Base-by-base conservation (phyloP, 1,140 invertebrate species). In the Drosophila nasuta region DNA sequence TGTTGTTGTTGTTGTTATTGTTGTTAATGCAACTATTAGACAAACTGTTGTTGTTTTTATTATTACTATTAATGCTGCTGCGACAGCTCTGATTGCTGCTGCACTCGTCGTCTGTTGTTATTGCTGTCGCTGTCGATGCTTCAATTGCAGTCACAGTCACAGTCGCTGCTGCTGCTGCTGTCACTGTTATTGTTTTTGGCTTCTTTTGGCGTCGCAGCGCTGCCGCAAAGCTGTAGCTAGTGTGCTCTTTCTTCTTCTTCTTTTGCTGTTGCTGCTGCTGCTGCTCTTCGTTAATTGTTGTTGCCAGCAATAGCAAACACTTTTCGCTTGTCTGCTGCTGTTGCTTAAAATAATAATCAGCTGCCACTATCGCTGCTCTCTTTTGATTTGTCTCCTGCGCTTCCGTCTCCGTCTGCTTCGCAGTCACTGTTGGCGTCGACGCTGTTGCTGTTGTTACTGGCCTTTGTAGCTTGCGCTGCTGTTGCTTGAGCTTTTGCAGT, bases 21-120 rank as follows among this genome's bases (percentile, higher is more conserved):
- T 88, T 80, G 85, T 71, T 85, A 85, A 83, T 75, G 85, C 77
- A 82, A 77, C 76, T 87, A 79, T 87, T 88, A 74, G 77, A 88
- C 80, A 88, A 80, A 64, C 77, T 89, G 67, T 75, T 54, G 75
- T 38, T 79, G 60, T 71, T 66, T 56, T 67, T 63, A 66, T 52
- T 64, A 45, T 13, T 72, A 73, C 80, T 80, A 81, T 68, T 89
- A 89, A 83, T 83, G 43, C 62, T 77, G 77, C 67, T 72, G 66
- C 74, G 57, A 56, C 68, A 69, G 62, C 72, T 67, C 28, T 51
- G 54, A 73, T 67, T 77, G 57, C 69, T 77, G 69, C 69, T 64
- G 43, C 57, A 73, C 35, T 85, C 73, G 81, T 77, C 73, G 81
- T 68, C 81, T 35, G 74, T 70, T 52, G 30, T 17, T 59, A 48